phyloP scores from a whole-genome alignment of 2,797 vertebrate genomes.

The Rhadinocentrus ornatus region DNA sequence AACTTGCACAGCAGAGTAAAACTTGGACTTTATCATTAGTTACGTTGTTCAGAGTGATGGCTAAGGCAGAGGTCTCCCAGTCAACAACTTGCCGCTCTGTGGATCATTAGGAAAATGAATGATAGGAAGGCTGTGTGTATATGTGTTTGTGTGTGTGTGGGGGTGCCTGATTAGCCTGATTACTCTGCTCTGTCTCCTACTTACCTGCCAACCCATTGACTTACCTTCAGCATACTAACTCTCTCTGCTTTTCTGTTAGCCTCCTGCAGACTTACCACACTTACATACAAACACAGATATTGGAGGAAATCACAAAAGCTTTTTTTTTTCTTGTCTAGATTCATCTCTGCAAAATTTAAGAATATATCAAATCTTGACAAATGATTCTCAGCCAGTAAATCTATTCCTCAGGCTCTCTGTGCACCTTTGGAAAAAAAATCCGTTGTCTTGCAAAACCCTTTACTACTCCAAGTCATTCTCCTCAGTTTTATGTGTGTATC shows the following conservation, averaged over 20 bases:
- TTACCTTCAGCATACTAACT: conserved; percentile 81
- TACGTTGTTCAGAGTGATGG: conserved; percentile 64
- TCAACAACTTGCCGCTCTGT: conserved; percentile 71
- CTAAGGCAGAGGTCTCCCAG: conserved; percentile 71
- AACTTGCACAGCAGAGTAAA: conserved; percentile 34
- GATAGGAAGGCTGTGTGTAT: conserved; percentile 45
- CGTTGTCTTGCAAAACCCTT: conserved; percentile 68
- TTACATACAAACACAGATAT: conserved; percentile 33
- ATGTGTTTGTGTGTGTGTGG: conserved; percentile 20
- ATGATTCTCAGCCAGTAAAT: conserved; percentile 83
- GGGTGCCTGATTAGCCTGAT: conserved; percentile 71
- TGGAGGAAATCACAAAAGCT: conserved; percentile 77
- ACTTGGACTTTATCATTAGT: conserved; percentile 66
- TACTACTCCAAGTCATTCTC: conserved; percentile 57
- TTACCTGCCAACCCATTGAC: conserved; percentile 75
- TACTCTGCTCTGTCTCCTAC: conserved; percentile 75
- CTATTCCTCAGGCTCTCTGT: conserved; percentile 81
- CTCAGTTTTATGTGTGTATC: conserved; percentile 63
- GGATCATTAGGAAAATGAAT: conserved; percentile 82
- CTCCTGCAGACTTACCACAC: conserved; percentile 16
- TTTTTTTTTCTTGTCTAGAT: conserved; percentile 84
- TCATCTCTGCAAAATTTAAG: conserved; percentile 82
- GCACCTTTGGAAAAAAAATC: conserved; percentile 76
- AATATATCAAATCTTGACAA: conserved; percentile 86
- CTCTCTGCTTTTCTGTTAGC: conserved; percentile 35